phyloP scores from a whole-genome alignment of 2,113 vertebrate genomes.

The Neotoma lepida region DNA sequence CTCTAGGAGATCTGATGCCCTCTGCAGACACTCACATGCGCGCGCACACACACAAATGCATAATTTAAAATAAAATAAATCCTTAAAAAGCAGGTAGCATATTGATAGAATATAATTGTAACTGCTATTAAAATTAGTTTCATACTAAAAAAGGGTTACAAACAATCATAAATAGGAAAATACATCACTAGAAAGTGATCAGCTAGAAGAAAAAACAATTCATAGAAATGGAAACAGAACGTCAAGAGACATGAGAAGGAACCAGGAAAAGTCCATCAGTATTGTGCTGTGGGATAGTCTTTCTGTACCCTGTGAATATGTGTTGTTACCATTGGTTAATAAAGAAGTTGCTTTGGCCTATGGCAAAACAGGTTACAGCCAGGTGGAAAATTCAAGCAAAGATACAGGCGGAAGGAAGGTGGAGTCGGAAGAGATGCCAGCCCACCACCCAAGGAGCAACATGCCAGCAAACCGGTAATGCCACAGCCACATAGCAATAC shows the following conservation, averaged over 20 bases:
- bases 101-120: neutral
- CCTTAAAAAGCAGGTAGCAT: neutral
- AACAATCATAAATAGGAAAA: neutral
- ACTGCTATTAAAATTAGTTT: neutral
- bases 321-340: too few species aligned
- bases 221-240: neutral
- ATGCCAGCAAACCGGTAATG: too few species aligned
- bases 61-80: neutral
- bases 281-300: too few species aligned
- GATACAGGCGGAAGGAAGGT: too few species aligned
- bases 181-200: neutral
- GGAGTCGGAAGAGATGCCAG: too few species aligned
- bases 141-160: neutral
- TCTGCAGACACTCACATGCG: neutral
- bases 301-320: too few species aligned
- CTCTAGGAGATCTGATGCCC: neutral
- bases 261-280: neutral
- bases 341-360: too few species aligned
- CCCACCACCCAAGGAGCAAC: too few species aligned
- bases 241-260: neutral
- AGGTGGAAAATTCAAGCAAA: too few species aligned
- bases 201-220: neutral
- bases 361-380: too few species aligned
- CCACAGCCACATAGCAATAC: too few species aligned
- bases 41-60: neutral